A percentile compares a stretch with the other conserved stretches of the same genome.
Conservation (phyloP, 1,140 invertebrate genomes). For the Drosophila parvula region DNA sequence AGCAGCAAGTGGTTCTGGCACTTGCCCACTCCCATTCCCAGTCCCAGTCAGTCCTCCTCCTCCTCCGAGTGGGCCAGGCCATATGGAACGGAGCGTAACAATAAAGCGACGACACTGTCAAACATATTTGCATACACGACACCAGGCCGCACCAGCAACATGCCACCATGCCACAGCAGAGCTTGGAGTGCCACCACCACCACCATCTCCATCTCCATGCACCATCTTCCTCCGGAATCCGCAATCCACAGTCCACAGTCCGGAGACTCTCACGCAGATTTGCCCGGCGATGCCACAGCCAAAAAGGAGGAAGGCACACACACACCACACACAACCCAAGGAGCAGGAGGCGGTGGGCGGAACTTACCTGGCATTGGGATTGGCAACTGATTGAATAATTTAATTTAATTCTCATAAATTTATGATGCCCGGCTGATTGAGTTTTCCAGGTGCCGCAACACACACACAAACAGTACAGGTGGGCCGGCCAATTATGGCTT, state of each 20-base stretch:
- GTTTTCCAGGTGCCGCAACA: constrained; percentile 28
- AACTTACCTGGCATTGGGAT: constrained; percentile 11
- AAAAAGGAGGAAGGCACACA: not conserved
- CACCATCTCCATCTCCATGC: too few species aligned
- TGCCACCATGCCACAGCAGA: not conserved
- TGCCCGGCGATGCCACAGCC: not conserved
- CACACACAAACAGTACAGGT: not conserved
- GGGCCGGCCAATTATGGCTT: constrained; percentile 26
- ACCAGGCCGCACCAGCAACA: constrained; percentile 22
- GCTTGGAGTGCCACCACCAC: not conserved
- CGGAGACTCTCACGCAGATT: constrained; percentile 41
- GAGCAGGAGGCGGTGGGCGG: not conserved
- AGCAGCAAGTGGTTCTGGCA: constrained; percentile 57
- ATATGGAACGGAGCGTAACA: constrained; percentile 75
- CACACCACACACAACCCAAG: not conserved
- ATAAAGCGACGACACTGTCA: constrained; percentile 80
- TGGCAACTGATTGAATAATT: constrained; percentile 48
- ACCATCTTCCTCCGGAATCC: constrained; percentile 9
- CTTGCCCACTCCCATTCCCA: constrained; percentile 40
- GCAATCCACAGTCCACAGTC: not conserved
- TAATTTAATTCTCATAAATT: constrained; percentile 51
- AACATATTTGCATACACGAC: constrained; percentile 73
- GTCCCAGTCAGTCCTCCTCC: not conserved
- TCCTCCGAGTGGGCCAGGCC: constrained; percentile 39
- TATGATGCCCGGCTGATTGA: constrained; percentile 45